These are phyloP conservation scores for Phataginus tricuspis DNA, from an alignment of 2,797 vertebrate genomes.

Conservation along the genomic window DNA sequence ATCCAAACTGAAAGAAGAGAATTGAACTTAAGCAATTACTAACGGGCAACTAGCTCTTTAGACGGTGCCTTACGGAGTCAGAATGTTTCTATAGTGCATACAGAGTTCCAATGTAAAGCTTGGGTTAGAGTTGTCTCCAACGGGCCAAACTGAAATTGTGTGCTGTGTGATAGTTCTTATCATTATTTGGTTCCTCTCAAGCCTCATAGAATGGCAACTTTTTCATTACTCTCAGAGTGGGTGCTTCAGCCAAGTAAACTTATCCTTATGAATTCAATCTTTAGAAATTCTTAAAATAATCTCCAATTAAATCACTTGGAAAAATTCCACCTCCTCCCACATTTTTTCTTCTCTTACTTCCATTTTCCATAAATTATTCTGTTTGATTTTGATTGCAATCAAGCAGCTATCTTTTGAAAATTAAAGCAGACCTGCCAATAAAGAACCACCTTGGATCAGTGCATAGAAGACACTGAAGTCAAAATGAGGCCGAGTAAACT, in stretches of 20 bases:
- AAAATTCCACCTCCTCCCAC: slow-evolving; percentile 25
- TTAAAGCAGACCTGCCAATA: slow-evolving; percentile 51
- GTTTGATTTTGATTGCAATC: slow-evolving; percentile 69
- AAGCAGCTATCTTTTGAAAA: slow-evolving; percentile 68
- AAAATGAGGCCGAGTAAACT: not conserved
- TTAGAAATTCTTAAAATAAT: slow-evolving; percentile 75
- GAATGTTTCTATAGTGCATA: not conserved
- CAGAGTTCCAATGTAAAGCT: slow-evolving; percentile 29
- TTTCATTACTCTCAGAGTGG: not conserved
- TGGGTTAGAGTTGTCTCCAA: not conserved
- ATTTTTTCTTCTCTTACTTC: slow-evolving; percentile 64
- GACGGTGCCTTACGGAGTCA: not conserved
- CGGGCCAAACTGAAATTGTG: not conserved
- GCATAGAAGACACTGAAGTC: not conserved
- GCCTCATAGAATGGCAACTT: not conserved
- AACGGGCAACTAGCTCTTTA: slow-evolving; percentile 3
- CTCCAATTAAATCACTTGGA: slow-evolving; percentile 68
- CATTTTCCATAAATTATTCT: slow-evolving; percentile 59
- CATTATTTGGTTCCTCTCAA: not conserved
- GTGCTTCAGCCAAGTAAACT: not conserved
- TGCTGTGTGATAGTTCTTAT: not conserved
- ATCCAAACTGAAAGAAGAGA: not conserved
- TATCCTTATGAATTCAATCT: slow-evolving; percentile 57
- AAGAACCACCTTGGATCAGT: slow-evolving; percentile 54
- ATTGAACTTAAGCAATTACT: not conserved